Evolutionary conservation across 2,888 invertebrate genomes (phyloP), one percentile per base, ranked within the genome.

Genomic region (Hyles lineata): DNA sequence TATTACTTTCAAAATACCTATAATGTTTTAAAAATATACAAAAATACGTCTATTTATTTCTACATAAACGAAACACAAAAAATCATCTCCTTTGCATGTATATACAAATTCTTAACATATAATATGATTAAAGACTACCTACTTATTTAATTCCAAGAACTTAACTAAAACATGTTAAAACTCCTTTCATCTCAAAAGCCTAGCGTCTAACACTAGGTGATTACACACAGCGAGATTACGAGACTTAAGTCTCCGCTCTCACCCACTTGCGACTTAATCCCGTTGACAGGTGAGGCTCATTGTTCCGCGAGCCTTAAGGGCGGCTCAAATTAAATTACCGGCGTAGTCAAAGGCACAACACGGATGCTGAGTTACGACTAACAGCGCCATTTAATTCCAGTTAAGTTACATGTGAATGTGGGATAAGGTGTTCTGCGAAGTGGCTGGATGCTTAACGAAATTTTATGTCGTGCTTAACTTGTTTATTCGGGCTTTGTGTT

Each of bases 351-450:
- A 59, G 59, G 69, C 52, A 50, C 61, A 80, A 79, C 78, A 77
- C 78, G 79, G 76, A 77, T 76, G 73, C 73, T 75, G 62, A 72
- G 75, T 62, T 70, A 69, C 32, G 70, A 6, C 55, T 55, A 74
- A 76, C 70, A 70, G 74, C 75, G 72, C 73, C 74, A 72, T 74
- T 75, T 72, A 73, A 76, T 74, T 76, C 76, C 72, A 72, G 76
- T 75, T 50, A 50, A 32, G 55, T 52, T 32, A 62, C 62, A 62
- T 29, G 29, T 52, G 25, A 55, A 71, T 25, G 21, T 35, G 15
- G 32, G 32, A 55, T 55, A 21, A 25, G 71, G 61, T 25, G n/a
- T 52, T 61, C 43, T 6, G 8, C 29, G 23, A 21, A 63, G 25
- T 15, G 29, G 32, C 61, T 55, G 23, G 32, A 35, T 71, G 23